Base-by-base conservation (phyloP, 1,140 invertebrate species). In the Planococcus citri region DNA sequence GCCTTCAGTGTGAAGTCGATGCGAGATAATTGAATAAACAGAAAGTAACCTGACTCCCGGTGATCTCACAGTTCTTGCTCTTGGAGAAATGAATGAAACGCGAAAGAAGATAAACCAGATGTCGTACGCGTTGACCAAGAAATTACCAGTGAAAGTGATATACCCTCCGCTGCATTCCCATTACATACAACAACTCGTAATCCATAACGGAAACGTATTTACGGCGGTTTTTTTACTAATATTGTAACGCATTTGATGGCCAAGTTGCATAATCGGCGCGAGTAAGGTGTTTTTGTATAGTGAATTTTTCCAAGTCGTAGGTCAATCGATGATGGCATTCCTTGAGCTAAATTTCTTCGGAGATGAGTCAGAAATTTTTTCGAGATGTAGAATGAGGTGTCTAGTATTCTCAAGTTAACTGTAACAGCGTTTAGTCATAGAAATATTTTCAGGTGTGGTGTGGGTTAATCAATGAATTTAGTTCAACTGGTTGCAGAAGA, bases 81-180 rank as follows among this genome's bases (percentile, higher is more conserved):
- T 51, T 9, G 60, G 60, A 64, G 60, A 64, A 64, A 64, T 64
- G 60, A 64, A 64, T 64, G 60, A 27, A 64, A 64, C 60, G 22
- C 51, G 25, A 64, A 64, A 64, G 21, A 64, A 64, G 60, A 64
- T 3, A 20, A 64, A 27, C 21, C 60, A 64, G 20, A 64, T 24
- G 20, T 3, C 10, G 22, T 64, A 25, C 21, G 22, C 60, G 60
- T 64, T 64, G 60, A 64, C 60, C 60, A 64, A 64, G 60, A 64
- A 64, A 64, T 64, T 64, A 64, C 25, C 25, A 64, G 60, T 64
- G 60, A 64, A 64, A 64, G 60, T 64, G 60, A 64, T 64, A 51
- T 64, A 64, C 21, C 22, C 60, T 64, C 60, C 25, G 22, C 60
- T 64, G 21, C 60, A 64, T 64, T 64, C 25, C 17, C 60, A 22